These are phyloP conservation scores for Chrysina gloriosa DNA, from an alignment of 2,888 invertebrate genomes.

Conservation along the genomic window DNA sequence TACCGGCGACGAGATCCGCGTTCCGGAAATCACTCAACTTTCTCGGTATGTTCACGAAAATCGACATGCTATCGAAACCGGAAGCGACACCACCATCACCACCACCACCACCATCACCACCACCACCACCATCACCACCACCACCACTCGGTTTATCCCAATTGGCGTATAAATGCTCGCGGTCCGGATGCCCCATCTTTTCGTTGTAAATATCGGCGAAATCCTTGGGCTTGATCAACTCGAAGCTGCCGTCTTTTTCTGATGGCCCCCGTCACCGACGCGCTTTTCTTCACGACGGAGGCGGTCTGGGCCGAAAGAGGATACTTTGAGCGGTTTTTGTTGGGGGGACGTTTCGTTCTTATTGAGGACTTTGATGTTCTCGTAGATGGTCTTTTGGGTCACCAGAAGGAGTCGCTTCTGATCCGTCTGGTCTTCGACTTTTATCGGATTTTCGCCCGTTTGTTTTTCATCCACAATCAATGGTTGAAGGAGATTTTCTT, in stretches of 20 bases:
- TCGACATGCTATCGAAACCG: slow-evolving; percentile 59
- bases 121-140: no score
- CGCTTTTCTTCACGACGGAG: slow-evolving; percentile 65
- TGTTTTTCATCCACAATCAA: slow-evolving; percentile 39
- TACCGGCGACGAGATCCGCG: slow-evolving; percentile 40
- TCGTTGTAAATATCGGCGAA: slow-evolving; percentile 68
- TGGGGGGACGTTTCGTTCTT: slow-evolving; percentile 48
- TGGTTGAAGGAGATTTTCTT: no score
- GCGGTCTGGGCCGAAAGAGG: slow-evolving; percentile 71
- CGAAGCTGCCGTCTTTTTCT: slow-evolving; percentile 60
- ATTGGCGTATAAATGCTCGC: slow-evolving; percentile 66
- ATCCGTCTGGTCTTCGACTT: no score
- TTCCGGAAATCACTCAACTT: slow-evolving; percentile 56
- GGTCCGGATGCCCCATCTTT: slow-evolving; percentile 51
- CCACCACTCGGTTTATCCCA: slow-evolving; percentile 51
- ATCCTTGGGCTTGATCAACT: slow-evolving; percentile 69
- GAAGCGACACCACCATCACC: no score
- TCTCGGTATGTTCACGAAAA: slow-evolving; percentile 63
- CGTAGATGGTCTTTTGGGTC: slow-evolving; percentile 63
- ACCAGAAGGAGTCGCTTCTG: slow-evolving; percentile 60
- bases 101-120: no score
- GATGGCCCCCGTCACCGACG: slow-evolving; percentile 55
- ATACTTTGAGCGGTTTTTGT: slow-evolving; percentile 67
- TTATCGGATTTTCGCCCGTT: no score
- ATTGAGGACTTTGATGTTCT: slow-evolving; percentile 65